These are phyloP conservation scores for Eupithecia abbreviata DNA, from an alignment of 2,888 invertebrate genomes.

Conservation along the genomic window DNA sequence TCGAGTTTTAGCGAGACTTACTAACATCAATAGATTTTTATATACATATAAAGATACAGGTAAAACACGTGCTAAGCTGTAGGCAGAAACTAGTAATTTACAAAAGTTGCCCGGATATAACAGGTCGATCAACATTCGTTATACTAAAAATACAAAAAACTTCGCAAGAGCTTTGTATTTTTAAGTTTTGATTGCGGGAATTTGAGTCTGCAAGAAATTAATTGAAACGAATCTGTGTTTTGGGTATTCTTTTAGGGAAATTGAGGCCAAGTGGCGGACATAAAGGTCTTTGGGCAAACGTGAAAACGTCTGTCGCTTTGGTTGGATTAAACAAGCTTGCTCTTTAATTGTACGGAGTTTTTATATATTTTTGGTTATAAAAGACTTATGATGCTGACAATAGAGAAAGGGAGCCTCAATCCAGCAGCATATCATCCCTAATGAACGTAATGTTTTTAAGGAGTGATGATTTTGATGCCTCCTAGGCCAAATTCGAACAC, in stretches of 20 bases:
- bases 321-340: background rate
- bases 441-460: too few species aligned
- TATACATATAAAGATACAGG: background rate
- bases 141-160: conserved; percentile 44
- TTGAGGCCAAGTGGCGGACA: conserved; percentile 14
- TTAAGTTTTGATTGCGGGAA: conserved; percentile 42
- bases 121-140: conserved; percentile 32
- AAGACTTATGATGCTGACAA: too few species aligned
- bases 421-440: too few species aligned
- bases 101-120: conserved; percentile 16
- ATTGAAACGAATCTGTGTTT: conserved; percentile 27
- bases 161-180: conserved; percentile 38
- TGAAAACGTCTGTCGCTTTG: background rate
- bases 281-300: conserved; percentile 15
- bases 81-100: background rate
- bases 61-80: background rate
- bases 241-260: conserved; percentile 25
- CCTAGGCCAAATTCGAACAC: too few species aligned
- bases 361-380: background rate
- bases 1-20: too few species aligned
- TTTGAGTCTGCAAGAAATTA: conserved; percentile 31
- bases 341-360: background rate
- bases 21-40: too few species aligned
- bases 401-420: too few species aligned
- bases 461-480: too few species aligned